Percentiles rank a stretch among this genome's conserved stretches.
Conservation (phyloP, 2,797 vertebrate genomes). For the Falco novaeseelandiae region DNA sequence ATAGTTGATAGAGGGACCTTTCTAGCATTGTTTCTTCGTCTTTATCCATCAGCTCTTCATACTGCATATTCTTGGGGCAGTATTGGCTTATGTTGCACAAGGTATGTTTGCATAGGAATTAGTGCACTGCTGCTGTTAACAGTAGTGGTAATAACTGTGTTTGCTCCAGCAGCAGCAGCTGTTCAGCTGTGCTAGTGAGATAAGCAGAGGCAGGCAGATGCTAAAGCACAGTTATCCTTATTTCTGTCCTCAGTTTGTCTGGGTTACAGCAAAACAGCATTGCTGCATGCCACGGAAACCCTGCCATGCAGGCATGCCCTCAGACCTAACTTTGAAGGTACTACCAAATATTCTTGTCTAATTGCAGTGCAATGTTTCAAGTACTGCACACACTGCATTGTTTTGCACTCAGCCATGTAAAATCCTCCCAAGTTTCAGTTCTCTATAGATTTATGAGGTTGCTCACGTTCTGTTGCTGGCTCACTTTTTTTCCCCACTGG, state of each 20-base stretch:
- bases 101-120: neutral
- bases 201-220: neutral
- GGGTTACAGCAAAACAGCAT: neutral
- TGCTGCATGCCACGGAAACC: neutral
- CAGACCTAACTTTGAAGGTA: neutral
- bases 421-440: neutral
- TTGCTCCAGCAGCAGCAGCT: neutral
- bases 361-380: neutral
- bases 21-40: neutral
- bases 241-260: neutral
- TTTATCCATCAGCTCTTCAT: neutral
- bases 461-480: neutral
- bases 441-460: neutral
- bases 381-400: neutral
- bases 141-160: neutral
- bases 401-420: neutral
- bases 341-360: neutral
- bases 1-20: neutral
- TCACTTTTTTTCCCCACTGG: neutral
- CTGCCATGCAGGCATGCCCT: accelerated
- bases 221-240: neutral
- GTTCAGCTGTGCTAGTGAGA: neutral
- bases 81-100: neutral
- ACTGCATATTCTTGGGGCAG: neutral
- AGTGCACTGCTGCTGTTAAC: neutral